A percentile compares a stretch with the other conserved stretches of the same genome.
Evolutionary conservation across 2,797 vertebrate genomes (phyloP).

Genomic region (Enoplosus armatus): DNA sequence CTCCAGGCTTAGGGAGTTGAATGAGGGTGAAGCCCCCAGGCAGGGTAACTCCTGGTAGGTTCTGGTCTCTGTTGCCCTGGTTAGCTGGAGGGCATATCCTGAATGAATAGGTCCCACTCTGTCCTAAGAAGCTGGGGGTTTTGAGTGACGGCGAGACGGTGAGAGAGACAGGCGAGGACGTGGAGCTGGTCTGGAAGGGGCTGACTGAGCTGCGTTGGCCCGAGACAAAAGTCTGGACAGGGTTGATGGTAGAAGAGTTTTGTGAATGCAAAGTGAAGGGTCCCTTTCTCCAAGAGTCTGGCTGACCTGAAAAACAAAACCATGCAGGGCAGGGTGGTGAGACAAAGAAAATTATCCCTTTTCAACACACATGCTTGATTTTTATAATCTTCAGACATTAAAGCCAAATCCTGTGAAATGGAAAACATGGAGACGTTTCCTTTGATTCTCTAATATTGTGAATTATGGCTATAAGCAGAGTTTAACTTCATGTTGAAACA

Average conservation of each 20-base stretch:
- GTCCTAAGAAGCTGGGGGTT: constrained; percentile 83
- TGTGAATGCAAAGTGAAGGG: not conserved
- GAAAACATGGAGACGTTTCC: not conserved
- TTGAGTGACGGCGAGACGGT: constrained; percentile 78
- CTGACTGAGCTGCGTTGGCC: not conserved
- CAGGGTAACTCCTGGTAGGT: constrained; percentile 63
- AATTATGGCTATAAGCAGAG: not conserved
- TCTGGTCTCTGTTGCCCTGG: constrained; percentile 31
- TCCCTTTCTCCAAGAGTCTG: not conserved
- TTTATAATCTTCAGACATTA: not conserved
- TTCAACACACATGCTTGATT: not conserved
- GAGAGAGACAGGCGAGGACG: constrained; percentile 63
- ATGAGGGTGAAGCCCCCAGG: constrained; percentile 85
- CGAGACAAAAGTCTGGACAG: not conserved
- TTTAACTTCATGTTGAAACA: not conserved
- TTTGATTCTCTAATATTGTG: constrained; percentile 4
- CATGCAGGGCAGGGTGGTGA: constrained; percentile 2
- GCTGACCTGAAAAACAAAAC: constrained; percentile 51
- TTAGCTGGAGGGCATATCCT: constrained; percentile 86
- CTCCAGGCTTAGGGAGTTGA: constrained; percentile 69
- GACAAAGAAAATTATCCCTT: not conserved
- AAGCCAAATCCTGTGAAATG: not conserved
- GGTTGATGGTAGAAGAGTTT: not conserved
- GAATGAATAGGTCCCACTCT: constrained; percentile 88
- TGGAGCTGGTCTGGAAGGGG: constrained; percentile 40